These are phyloP conservation scores for Tonatia bakeri DNA, from an alignment of 2,113 vertebrate species.

Conservation along the genomic window DNA sequence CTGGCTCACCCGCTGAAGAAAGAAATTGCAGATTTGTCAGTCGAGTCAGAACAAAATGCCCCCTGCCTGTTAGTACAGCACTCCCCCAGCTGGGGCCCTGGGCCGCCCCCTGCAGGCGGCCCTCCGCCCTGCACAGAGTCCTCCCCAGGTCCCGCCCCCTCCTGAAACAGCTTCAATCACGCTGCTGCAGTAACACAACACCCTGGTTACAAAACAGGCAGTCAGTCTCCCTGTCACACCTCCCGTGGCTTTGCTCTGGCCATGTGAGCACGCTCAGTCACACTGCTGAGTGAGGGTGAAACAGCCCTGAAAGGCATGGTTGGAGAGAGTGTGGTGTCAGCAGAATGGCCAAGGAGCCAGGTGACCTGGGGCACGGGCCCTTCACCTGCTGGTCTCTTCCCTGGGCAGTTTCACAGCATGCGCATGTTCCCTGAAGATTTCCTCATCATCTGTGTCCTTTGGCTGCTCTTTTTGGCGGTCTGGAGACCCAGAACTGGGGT, in stretches of 20 bases:
- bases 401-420: accelerated
- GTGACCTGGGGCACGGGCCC: accelerated
- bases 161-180: not conserved
- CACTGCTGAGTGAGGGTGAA: not conserved
- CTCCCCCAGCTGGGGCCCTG: accelerated
- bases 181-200: not conserved
- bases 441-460: no score
- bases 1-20: not conserved
- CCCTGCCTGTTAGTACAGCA: not conserved
- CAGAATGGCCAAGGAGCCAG: accelerated
- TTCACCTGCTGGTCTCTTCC: accelerated
- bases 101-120: not conserved
- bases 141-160: no score
- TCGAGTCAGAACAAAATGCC: not conserved
- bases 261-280: accelerated
- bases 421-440: accelerated
- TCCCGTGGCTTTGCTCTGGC: not conserved
- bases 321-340: accelerated
- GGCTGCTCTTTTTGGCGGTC: not conserved
- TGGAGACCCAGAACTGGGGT: no score
- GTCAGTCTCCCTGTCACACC: accelerated
- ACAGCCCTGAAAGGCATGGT: accelerated
- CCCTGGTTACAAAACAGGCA: accelerated
- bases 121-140: no score
- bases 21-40: not conserved